phyloP scores from a whole-genome alignment of 2,888 invertebrate genomes.

The Odontothrips loti region DNA sequence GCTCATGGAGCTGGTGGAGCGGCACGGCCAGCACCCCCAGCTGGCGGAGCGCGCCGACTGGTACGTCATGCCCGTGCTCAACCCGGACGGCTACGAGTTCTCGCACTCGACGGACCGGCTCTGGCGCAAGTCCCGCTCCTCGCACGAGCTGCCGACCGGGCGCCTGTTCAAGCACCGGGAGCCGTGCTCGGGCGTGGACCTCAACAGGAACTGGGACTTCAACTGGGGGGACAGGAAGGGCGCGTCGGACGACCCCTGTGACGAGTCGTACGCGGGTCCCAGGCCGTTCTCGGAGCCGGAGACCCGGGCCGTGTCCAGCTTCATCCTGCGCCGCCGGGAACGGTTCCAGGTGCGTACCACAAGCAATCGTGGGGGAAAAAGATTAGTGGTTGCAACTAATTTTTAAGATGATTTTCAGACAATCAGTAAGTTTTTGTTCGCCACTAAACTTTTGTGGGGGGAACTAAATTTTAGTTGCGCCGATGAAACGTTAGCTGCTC shows the following conservation, averaged over 20 bases:
- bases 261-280: conserved; percentile 52
- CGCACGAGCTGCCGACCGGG: not conserved
- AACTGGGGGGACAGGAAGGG: conserved; percentile 78
- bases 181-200: conserved; percentile 69
- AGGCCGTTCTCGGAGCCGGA: conserved; percentile 51
- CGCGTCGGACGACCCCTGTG: conserved; percentile 73
- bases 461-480: too few relatives aligned
- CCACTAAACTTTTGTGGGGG: too few relatives aligned
- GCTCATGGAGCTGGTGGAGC: conserved; percentile 65
- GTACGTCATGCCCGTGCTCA: conserved; percentile 68
- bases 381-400: too few relatives aligned
- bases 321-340: conserved; percentile 44
- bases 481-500: too few relatives aligned
- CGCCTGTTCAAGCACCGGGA: conserved; percentile 41
- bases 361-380: not conserved
- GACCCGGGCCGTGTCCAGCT: conserved; percentile 46
- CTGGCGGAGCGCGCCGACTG: conserved; percentile 55
- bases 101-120: conserved; percentile 62
- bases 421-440: too few relatives aligned
- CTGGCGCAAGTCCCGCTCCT: conserved; percentile 37
- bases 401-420: too few relatives aligned
- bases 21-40: conserved; percentile 53
- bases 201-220: conserved; percentile 83
- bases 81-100: conserved; percentile 86
- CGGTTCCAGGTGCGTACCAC: conserved; percentile 42